phyloP scores from a whole-genome alignment of 1,140 invertebrate species.

The Anoplophora glabripennis region DNA sequence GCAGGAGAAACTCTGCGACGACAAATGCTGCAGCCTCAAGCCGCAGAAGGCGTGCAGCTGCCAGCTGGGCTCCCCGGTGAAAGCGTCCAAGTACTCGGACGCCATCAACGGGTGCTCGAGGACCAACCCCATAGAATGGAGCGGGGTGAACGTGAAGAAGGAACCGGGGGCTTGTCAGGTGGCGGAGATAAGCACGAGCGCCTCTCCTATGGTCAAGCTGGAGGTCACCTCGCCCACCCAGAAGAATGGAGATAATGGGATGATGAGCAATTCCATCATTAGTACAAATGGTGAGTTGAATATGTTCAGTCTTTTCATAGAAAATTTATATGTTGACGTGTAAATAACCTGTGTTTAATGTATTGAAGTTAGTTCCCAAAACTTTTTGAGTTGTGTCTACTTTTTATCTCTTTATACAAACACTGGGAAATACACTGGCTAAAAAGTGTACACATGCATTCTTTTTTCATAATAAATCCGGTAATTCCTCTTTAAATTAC shows the following conservation, averaged over 20 bases:
- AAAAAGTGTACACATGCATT: no score
- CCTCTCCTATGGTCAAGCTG: conserved; percentile 54
- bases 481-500: no score
- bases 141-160: conserved; percentile 55
- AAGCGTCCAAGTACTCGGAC: conserved; percentile 18
- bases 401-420: no score
- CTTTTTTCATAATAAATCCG: no score
- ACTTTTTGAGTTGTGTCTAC: no score
- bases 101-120: conserved; percentile 50
- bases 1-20: conserved; percentile 39
- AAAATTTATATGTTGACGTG: no score
- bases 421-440: no score
- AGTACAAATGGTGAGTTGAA: conserved; percentile 34
- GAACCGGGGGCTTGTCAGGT: conserved; percentile 63
- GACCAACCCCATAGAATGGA: conserved; percentile 58
- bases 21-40: conserved; percentile 43
- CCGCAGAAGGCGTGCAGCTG: conserved; percentile 38
- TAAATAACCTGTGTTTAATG: no score
- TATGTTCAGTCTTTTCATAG: no score
- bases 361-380: no score
- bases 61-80: conserved; percentile 24
- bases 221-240: conserved; percentile 52
- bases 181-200: conserved; percentile 63
- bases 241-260: conserved; percentile 30
- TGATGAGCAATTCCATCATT: conserved; percentile 23